Evolutionary conservation across 2,113 vertebrate genomes (phyloP), one percentile per base, ranked within the genome.

Genomic region (Festucalex cinctus): DNA sequence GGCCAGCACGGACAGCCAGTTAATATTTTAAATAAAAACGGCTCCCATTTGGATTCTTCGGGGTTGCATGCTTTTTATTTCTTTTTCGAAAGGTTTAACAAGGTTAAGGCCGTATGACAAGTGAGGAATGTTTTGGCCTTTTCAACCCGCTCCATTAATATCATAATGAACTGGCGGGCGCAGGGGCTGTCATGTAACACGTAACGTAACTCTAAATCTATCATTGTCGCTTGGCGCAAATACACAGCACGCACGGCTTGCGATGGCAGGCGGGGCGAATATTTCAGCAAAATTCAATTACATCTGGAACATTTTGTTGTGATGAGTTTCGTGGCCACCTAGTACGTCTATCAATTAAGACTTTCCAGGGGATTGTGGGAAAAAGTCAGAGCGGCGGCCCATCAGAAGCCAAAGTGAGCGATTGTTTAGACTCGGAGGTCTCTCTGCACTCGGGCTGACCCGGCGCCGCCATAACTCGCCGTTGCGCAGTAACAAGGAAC

Each of bases 1-100:
- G 80, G 86, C 82, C 85, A 78, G 90, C 91, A 84, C 77, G 71
- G 68, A 57, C 89, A 57, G 90, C 70, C 59, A 76, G 80, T 81
- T 92, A 93, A 91, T 83, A 71, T 83, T 90, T 86, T 73, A 92
- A 90, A 93, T 93, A 91, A 94, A 85, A 82, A 92, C 80, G 83
- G 74, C 74, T 88, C 82, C 88, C 77, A 88, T 93, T 94, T 92
- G 91, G 91, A 90, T 87, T 83, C 48, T 65, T 37, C 68, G 86
- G 85, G 76, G 14, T 88, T 87, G 88, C 65, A 73, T 78, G 77
- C 73, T 57, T 63, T 58, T 19, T 49, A 32, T 6, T 64, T 39
- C 7, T 51, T 51, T 68, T 60, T 69, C 61, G 60, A 46, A 78
- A 74, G 61, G 64, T 73, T 80, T 64, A 73, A 80, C 62, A 69